A percentile compares a stretch with the other conserved stretches of the same genome.
Conservation (phyloP, 2,797 vertebrate genomes). For the Sylvilagus floridanus region DNA sequence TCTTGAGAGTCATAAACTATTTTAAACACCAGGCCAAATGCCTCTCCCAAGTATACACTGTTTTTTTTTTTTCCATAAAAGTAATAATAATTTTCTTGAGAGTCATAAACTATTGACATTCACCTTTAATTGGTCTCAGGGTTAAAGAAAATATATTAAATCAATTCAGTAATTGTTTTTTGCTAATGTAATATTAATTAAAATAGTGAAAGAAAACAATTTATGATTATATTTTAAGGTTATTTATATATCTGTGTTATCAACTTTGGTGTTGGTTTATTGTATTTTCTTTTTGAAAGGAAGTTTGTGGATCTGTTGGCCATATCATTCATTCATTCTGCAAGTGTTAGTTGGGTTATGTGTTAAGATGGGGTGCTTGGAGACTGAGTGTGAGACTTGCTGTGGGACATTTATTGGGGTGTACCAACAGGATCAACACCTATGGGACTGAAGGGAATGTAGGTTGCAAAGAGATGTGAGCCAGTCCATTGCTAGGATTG, state of each 20-base stretch:
- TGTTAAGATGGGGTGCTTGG: background rate
- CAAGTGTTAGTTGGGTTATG: background rate
- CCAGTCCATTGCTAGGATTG: accelerated
- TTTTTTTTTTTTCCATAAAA: background rate
- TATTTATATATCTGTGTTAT: background rate
- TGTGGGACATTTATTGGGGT: background rate
- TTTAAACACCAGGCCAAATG: too few species aligned
- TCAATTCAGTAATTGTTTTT: constrained; percentile 10
- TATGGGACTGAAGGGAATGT: background rate
- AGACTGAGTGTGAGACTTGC: background rate
- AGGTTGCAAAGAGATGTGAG: background rate
- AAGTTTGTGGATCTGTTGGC: background rate
- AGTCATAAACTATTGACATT: background rate
- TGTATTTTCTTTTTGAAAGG: constrained; percentile 30
- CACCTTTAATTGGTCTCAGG: background rate
- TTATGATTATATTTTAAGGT: background rate
- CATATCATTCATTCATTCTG: background rate
- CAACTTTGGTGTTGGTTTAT: background rate
- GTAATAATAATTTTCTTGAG: constrained; percentile 13
- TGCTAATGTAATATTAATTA: background rate
- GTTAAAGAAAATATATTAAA: background rate
- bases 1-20: background rate
- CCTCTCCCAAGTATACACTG: too few species aligned
- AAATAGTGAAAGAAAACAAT: background rate
- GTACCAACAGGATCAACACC: background rate